Evolutionary conservation across 2,113 vertebrate species (phyloP).

Genomic region (Alethe diademata): DNA sequence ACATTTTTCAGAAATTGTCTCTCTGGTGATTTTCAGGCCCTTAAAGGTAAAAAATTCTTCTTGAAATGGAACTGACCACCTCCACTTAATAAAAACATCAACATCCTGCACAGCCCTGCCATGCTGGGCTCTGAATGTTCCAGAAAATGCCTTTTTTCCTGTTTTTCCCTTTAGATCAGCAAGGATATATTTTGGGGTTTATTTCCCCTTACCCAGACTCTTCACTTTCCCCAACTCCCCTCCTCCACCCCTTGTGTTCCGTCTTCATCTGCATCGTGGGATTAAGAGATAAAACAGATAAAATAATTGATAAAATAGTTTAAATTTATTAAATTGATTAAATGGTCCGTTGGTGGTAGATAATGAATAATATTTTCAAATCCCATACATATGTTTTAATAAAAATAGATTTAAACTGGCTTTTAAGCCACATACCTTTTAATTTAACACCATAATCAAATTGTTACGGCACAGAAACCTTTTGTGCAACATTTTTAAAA

Average conservation of each 20-base stretch:
- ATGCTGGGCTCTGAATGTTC: neutral
- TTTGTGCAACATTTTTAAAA: neutral
- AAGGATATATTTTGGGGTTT: fast-evolving
- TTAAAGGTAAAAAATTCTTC: neutral
- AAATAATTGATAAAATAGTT: neutral
- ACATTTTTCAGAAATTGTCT: neutral
- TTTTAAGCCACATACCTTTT: neutral
- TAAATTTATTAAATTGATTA: too few species aligned
- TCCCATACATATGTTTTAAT: neutral
- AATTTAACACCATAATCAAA: neutral
- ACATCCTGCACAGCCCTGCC: neutral
- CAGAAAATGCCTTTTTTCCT: fast-evolving
- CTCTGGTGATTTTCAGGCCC: neutral
- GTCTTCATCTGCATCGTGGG: fast-evolving
- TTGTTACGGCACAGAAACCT: neutral
- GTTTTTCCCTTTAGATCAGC: neutral
- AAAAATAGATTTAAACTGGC: neutral
- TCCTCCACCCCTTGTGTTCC: neutral
- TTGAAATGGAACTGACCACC: neutral
- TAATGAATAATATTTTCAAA: neutral
- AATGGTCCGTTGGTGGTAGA: too few species aligned
- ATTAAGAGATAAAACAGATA: neutral
- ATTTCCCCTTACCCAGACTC: neutral
- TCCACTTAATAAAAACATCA: neutral
- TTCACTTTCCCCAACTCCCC: neutral